phyloP scores from a whole-genome alignment of 2,113 vertebrate genomes.

The Mustelus asterias region DNA sequence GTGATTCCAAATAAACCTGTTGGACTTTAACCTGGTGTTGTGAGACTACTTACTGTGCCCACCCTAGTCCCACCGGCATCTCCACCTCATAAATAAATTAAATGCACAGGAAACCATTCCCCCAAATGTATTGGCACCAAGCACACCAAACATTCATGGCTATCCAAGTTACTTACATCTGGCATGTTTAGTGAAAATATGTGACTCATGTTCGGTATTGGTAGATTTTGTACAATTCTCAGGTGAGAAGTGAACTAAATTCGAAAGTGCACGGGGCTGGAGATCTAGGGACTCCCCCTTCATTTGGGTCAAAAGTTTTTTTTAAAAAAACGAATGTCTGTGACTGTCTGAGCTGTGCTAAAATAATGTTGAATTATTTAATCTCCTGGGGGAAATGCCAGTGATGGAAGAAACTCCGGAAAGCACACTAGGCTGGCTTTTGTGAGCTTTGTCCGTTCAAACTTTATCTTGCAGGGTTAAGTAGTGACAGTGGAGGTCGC shows the following conservation, averaged over 20 bases:
- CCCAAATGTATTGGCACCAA: not conserved
- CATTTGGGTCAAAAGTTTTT: not conserved
- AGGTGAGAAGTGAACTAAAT: not conserved
- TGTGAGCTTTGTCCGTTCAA: not conserved
- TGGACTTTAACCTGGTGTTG: no score
- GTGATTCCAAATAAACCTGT: no score
- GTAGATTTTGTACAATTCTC: not conserved
- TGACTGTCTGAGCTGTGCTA: not conserved
- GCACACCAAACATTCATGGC: not conserved
- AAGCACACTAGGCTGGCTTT: not conserved
- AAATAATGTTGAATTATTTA: not conserved
- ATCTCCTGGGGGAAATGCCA: not conserved
- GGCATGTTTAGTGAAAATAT: not conserved
- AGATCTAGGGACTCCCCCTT: not conserved
- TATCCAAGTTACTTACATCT: not conserved
- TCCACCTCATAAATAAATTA: not conserved
- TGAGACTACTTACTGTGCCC: no score
- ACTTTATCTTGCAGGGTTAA: not conserved
- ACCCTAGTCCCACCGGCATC: no score
- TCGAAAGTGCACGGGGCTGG: no score
- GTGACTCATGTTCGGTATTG: not conserved
- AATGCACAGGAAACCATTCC: not conserved
- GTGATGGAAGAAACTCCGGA: not conserved
- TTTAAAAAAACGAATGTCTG: not conserved
- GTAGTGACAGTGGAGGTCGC: constrained; percentile 32